Percentiles rank a stretch among this genome's conserved stretches.
Conservation (phyloP, 53 echinoderm and acorn worm genomes). For the Hippasteria phrygiana region DNA sequence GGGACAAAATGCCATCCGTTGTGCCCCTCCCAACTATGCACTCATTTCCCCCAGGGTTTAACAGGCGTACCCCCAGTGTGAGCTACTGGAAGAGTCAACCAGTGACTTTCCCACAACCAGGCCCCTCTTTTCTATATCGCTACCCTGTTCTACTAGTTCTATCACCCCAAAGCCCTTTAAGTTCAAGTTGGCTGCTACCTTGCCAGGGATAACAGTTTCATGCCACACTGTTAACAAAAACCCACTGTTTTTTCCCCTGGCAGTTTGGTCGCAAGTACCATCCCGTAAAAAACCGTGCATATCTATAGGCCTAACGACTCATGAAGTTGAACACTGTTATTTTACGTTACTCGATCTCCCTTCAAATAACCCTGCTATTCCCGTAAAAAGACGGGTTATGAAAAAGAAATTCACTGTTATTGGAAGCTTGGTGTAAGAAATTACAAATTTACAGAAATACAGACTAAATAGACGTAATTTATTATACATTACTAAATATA, state of each 20-base stretch:
- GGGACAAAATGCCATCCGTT: neutral
- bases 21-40: neutral
- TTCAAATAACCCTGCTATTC: too few species aligned
- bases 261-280: too few species aligned
- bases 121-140: neutral
- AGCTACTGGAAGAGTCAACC: neutral
- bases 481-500: too few species aligned
- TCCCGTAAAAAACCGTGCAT: too few species aligned
- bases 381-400: too few species aligned
- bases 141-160: neutral
- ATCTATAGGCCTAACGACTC: too few species aligned
- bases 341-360: too few species aligned
- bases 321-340: too few species aligned
- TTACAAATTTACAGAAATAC: too few species aligned
- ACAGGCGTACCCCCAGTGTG: neutral
- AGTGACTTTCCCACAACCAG: neutral
- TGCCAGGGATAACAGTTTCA: constrained; percentile 22
- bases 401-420: too few species aligned
- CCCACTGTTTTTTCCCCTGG: constrained; percentile 15
- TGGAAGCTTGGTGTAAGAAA: too few species aligned
- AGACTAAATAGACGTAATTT: too few species aligned
- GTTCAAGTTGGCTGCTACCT: neutral
- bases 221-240: constrained; percentile 39
- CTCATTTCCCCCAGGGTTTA: constrained; percentile 5
- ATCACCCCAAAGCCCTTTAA: constrained; percentile 9